phyloP scores from a whole-genome alignment of 2,113 vertebrate genomes.

The Cheilinus undulatus region DNA sequence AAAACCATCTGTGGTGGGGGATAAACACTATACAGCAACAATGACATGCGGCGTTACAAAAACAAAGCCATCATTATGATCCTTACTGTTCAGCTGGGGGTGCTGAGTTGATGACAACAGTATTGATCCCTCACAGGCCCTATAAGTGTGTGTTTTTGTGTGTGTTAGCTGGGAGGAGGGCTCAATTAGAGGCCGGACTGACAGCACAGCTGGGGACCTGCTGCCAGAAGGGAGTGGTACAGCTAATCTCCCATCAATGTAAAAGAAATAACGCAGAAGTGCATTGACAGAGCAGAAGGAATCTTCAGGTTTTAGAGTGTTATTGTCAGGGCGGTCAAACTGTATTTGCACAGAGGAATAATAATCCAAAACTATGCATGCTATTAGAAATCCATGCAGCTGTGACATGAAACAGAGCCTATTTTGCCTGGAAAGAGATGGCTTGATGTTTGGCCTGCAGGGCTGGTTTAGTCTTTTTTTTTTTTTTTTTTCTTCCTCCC shows the following conservation, averaged over 20 bases:
- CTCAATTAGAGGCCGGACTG: constrained; percentile 36
- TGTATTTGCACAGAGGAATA: constrained; percentile 24
- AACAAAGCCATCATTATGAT: constrained; percentile 60
- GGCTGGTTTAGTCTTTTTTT: constrained; percentile 14
- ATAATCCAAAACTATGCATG: neutral
- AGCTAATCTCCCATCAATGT: constrained; percentile 22
- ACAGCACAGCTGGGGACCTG: constrained; percentile 47
- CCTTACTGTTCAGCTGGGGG: constrained; percentile 26
- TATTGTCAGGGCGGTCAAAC: constrained; percentile 19
- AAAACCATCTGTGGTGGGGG: constrained; percentile 66
- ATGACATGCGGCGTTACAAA: constrained; percentile 38
- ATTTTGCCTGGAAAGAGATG: constrained; percentile 47
- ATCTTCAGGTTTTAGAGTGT: neutral
- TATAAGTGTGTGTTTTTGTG: constrained; percentile 21
- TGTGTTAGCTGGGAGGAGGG: neutral
- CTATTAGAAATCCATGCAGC: constrained; percentile 40
- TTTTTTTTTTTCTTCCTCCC: constrained; percentile 38
- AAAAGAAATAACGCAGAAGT: constrained; percentile 11
- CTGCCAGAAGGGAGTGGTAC: constrained; percentile 54
- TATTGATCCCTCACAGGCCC: constrained; percentile 51
- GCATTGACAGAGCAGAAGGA: constrained; percentile 1
- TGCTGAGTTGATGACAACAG: constrained; percentile 48
- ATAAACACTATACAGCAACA: constrained; percentile 60
- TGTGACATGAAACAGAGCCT: constrained; percentile 45
- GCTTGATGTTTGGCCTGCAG: constrained; percentile 37